Evolutionary conservation across 2,113 vertebrate genomes (phyloP).

Genomic region (Sterrhoptilus dennistouni): DNA sequence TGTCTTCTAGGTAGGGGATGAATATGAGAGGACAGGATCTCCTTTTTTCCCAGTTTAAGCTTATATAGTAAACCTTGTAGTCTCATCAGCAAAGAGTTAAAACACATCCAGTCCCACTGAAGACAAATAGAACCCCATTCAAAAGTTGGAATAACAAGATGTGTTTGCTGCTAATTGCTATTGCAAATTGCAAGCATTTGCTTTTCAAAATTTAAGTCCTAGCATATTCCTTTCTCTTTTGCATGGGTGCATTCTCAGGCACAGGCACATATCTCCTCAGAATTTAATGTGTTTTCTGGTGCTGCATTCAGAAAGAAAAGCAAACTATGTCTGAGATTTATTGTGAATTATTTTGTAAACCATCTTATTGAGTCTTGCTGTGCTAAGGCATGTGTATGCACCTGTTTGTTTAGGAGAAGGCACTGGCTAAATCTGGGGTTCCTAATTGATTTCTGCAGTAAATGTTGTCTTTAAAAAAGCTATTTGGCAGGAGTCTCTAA

Average conservation of each 20-base stretch:
- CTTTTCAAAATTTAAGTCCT: neutral
- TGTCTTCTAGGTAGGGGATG: neutral
- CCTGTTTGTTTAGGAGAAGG: neutral
- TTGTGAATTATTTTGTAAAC: conserved; percentile 21
- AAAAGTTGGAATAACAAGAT: neutral
- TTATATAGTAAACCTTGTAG: neutral
- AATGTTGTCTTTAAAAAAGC: conserved; percentile 25
- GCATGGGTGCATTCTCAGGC: neutral
- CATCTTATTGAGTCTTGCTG: conserved; percentile 2
- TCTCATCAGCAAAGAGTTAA: neutral
- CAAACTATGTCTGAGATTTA: conserved; percentile 20
- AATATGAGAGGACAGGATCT: neutral
- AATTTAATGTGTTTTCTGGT: neutral
- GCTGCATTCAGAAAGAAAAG: neutral
- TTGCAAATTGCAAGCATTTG: neutral
- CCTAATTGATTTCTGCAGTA: conserved; percentile 10
- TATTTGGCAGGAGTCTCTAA: neutral
- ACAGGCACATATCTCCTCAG: neutral
- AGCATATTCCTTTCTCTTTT: neutral
- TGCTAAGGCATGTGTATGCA: neutral
- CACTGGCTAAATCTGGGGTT: neutral
- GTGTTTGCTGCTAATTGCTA: neutral
- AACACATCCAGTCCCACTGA: neutral
- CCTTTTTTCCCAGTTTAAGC: neutral
- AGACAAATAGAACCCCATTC: neutral